Conservation (phyloP, 2,113 vertebrate genomes). For the Anguilla rostrata region DNA sequence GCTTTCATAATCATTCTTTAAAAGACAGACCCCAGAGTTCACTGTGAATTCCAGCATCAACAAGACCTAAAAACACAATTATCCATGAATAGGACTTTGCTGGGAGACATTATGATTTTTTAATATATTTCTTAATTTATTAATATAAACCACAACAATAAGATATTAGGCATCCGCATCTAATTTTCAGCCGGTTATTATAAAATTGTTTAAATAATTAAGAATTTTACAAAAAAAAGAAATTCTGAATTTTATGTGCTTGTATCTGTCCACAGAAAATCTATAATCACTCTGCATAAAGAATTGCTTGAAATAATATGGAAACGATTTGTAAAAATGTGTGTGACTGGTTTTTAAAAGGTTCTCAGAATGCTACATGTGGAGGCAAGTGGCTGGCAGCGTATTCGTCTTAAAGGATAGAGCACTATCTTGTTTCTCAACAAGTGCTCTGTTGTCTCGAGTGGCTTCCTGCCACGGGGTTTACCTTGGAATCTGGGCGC, state of each 20-base stretch:
- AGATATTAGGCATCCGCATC: background rate
- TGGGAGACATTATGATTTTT: background rate
- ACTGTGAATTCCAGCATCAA: background rate
- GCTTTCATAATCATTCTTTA: background rate
- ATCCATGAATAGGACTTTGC: background rate
- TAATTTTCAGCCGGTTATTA: background rate
- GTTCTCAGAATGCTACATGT: background rate
- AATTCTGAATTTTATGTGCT: background rate
- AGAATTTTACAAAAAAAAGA: background rate
- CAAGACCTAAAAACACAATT: background rate
- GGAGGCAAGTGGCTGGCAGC: background rate
- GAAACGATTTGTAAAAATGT: background rate
- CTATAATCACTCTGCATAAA: background rate
- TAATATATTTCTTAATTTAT: slow-evolving; percentile 1
- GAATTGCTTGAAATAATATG: background rate
- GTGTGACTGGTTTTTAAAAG: background rate
- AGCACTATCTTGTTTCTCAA: background rate
- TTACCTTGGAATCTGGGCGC: background rate
- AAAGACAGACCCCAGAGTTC: background rate
- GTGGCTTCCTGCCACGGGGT: background rate
- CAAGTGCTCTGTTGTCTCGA: slow-evolving; percentile 2
- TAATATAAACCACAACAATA: slow-evolving; percentile 13
- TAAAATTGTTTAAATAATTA: background rate
- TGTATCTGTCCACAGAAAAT: too few species aligned
- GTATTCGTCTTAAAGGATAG: background rate